Evolutionary conservation across 2,888 invertebrate genomes (phyloP).

Genomic region (Sipunculus nudus): DNA sequence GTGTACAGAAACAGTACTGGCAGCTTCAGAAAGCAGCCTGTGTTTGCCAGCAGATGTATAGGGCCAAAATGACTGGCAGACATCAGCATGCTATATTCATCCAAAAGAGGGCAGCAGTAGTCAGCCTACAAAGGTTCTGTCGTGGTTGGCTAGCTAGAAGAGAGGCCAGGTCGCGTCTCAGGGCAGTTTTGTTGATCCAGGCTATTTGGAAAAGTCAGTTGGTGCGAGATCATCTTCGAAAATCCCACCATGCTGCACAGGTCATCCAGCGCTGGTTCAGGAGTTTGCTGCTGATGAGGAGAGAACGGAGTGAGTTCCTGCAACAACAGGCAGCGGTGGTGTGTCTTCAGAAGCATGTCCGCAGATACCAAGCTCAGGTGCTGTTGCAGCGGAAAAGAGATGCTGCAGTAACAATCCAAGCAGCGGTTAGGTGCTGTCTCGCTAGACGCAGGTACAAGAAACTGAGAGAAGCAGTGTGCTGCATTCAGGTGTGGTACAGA

Average conservation of each 20-base stretch:
- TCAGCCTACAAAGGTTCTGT: constrained; percentile 36
- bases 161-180: too few relatives aligned
- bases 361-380: constrained; percentile 11
- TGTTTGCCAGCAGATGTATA: background rate
- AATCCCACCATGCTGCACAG: constrained; percentile 37
- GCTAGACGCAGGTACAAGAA: too few relatives aligned
- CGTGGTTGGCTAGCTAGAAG: background rate
- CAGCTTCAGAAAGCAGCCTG: too few relatives aligned
- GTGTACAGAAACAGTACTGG: too few relatives aligned
- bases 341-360: constrained; percentile 33
- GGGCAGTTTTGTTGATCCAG: constrained; percentile 38
- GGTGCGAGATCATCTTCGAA: constrained; percentile 20
- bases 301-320: constrained; percentile 22
- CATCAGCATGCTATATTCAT: constrained; percentile 11
- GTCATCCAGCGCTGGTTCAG: constrained; percentile 45
- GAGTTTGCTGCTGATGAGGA: constrained; percentile 9
- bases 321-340: constrained; percentile 22
- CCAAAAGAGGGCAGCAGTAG: constrained; percentile 24
- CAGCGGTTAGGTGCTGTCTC: constrained; percentile 1
- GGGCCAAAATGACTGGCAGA: background rate
- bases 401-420: constrained; percentile 11
- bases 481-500: too few relatives aligned
- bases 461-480: too few relatives aligned
- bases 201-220: constrained; percentile 21
- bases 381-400: background rate